Evolutionary conservation across 2,888 invertebrate genomes (phyloP), one percentile per base, ranked within the genome.

Genomic region (Amphipoea oculea): DNA sequence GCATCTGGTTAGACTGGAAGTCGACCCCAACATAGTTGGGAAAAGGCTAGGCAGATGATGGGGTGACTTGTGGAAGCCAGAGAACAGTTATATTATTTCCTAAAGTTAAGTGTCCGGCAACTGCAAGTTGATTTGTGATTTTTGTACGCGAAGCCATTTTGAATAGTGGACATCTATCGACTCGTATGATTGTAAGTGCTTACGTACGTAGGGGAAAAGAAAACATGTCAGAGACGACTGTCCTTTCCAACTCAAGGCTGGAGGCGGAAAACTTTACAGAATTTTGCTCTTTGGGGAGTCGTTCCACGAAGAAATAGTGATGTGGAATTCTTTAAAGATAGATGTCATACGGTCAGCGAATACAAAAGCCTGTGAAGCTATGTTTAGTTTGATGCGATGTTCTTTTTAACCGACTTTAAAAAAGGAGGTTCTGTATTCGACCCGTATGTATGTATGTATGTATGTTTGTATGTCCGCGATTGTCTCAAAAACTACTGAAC

Each of bases 291-390:
- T 48, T 4, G 0, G 79, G 63, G 84, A 54, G 70, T 42, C 36
- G 60, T 78, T 62, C 45, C 20, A n/a, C 70, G 60, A 78, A 66
- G 60, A 76, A 69, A 20, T 78, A 66, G 45, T 78, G 45, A 67
- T 71, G 81, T 54, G 5, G 45, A 78, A 66, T 60, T 70, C 57
- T 76, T 60, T n/a, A 66, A 60, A 81, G n/a, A 84, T 67, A 54
- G n/a, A 65, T 69, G 51, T n/a, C n/a, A n/a, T 66, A 66, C 4
- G 12, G 48, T 42, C 36, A 45, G 40, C 1, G 57, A 57, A n/a
- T 57, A 3, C 23, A 57, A 57, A 11, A 57, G 11, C 1, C 23
- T 57, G 57, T 57, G 57, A 11, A n/a, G 1, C 11, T 11, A 4
- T 11, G 23, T 57, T 57, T 20, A 54, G 54, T 23, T 54, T 20